Base-by-base conservation (phyloP, 2,797 vertebrate species). In the Sternarchorhynchus goeldii region DNA sequence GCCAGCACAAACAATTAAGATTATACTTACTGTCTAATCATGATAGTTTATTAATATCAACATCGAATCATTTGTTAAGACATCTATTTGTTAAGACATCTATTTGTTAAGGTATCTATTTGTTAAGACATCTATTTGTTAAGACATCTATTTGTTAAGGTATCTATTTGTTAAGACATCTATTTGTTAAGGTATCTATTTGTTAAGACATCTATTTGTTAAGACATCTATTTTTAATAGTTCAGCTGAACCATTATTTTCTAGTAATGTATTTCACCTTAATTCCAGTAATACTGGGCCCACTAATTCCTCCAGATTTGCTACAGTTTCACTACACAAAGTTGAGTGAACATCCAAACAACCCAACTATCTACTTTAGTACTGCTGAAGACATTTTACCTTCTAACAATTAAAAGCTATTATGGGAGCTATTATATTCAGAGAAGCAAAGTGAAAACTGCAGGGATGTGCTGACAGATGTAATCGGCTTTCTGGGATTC, bases 401-500 rank as follows among this genome's bases (percentile, higher is more conserved):
- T 12, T 4, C n/a, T 2, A 67, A 6, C n/a, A 3, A 25, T 25
- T 18, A 39, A 17, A 12, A 39, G 63, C 7, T 41, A 45, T 16
- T 3, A 18, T 16, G 25, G 41, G 65, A 68, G 4, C 45, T 3
- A 16, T 21, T 25, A 50, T 41, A 17, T 25, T 50, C 31, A 8
- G 39, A 17, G 36, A 66, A 31, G 16, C 59, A 62, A 31, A 25
- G 36, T 50, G 20, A 21, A 50, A 50, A 25, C 6, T 6, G 20
- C 12, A 31, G 31, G 53, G 21, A 68, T 68, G 21, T 31, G 66
- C 18, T 31, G 66, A 53, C 12, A 41, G 41, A 53, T 4, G 21
- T 68, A n/a, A 68, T 68, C 53, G 17, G 39, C 66, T 68, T 25
- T 68, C 45, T 68, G 41, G 66, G 21, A 53, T 41, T 25, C 6